phyloP scores from a whole-genome alignment of 2,888 invertebrate genomes.

The Odontocerum albicorne region DNA sequence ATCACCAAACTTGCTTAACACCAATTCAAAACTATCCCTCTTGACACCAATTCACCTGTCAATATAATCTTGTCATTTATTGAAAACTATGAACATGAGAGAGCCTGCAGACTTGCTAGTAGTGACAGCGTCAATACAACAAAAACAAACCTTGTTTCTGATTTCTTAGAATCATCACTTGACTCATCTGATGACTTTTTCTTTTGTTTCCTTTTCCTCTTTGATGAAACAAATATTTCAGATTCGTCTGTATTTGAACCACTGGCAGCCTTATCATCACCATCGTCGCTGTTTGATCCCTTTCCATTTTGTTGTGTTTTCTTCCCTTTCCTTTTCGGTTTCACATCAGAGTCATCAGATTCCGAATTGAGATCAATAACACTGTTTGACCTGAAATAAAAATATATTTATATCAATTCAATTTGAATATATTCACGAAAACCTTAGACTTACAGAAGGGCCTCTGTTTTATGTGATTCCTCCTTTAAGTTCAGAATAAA shows the following conservation, averaged over 20 bases:
- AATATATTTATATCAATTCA: too few relatives aligned
- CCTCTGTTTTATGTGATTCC: too few relatives aligned
- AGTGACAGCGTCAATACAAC: too few relatives aligned
- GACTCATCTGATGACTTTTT: conserved; percentile 42
- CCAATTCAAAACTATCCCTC: too few relatives aligned
- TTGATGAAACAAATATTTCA: conserved; percentile 27
- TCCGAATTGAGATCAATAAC: conserved; percentile 13
- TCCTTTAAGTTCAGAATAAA: too few relatives aligned
- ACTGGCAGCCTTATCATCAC: conserved; percentile 38
- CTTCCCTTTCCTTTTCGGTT: conserved; percentile 17
- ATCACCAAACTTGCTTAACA: too few relatives aligned
- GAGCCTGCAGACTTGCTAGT: too few relatives aligned
- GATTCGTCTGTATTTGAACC: conserved; percentile 31
- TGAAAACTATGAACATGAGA: too few relatives aligned
- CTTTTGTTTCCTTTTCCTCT: conserved; percentile 45
- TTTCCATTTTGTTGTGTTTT: conserved; percentile 19
- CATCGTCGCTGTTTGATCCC: conserved; percentile 19
- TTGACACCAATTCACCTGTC: too few relatives aligned
- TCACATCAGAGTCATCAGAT: conserved; percentile 13
- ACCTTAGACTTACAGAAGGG: too few relatives aligned
- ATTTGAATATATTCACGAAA: too few relatives aligned
- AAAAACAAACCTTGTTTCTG: background rate
- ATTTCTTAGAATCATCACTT: conserved; percentile 44
- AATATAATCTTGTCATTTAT: too few relatives aligned
- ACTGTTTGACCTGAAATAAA: conserved; percentile 18